Evolutionary conservation across 1,140 invertebrate genomes (phyloP).

Genomic region (Apis mellifera): Amel_HAv3.1 CM009934.2:3162001-3162500

Average conservation of each 20-base stretch:
- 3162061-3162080: background rate
- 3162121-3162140: slow-evolving; percentile 16
- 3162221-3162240: slow-evolving; percentile 75
- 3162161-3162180: slow-evolving; percentile 27
- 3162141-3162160: slow-evolving; percentile 45
- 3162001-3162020: background rate
- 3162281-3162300: slow-evolving; percentile 82
- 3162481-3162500: slow-evolving; percentile 46
- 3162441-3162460: slow-evolving; percentile 81
- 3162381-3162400: slow-evolving; percentile 4
- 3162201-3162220: slow-evolving; percentile 37
- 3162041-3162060: background rate
- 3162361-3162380: slow-evolving; percentile 13
- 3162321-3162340: slow-evolving; percentile 54
- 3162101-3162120: slow-evolving; percentile 26
- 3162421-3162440: slow-evolving; percentile 82
- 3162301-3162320: slow-evolving; percentile 75
- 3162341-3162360: slow-evolving; percentile 32
- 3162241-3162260: slow-evolving; percentile 81
- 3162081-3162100: background rate
- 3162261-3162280: slow-evolving; percentile 82
- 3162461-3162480: slow-evolving; percentile 80
- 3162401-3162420: slow-evolving; percentile 55
- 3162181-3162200: background rate
- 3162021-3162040: background rate